A percentile compares a stretch with the other conserved stretches of the same genome.
Evolutionary conservation across 2,888 invertebrate species (phyloP).

Genomic region (Psylliodes chrysocephalus): DNA sequence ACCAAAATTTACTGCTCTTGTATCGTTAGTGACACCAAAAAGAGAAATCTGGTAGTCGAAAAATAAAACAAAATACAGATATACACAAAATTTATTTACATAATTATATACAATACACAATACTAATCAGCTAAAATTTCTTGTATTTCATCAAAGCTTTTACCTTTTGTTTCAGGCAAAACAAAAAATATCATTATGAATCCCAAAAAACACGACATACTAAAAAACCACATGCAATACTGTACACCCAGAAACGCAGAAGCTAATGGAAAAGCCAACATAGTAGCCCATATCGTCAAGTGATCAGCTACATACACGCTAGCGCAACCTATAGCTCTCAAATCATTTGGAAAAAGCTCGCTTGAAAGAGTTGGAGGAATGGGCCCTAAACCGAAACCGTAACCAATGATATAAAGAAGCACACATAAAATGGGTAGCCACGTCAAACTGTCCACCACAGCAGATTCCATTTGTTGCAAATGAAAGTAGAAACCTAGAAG

Average conservation of each 20-base stretch:
- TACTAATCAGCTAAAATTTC: no score
- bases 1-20: no score
- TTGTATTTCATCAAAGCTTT: slow-evolving; percentile 17
- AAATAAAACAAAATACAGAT: no score
- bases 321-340: slow-evolving; percentile 13
- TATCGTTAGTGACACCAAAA: no score
- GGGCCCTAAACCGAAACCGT: slow-evolving; percentile 18
- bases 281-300: background rate
- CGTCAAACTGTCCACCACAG: slow-evolving; percentile 61
- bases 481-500: slow-evolving; percentile 41
- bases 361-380: background rate
- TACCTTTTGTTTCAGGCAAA: slow-evolving; percentile 22
- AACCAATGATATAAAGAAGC: slow-evolving; percentile 67
- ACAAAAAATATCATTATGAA: slow-evolving; percentile 1
- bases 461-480: slow-evolving; percentile 27
- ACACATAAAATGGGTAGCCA: slow-evolving; percentile 79
- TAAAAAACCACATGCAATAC: slow-evolving; percentile 23
- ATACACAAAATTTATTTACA: no score
- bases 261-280: slow-evolving; percentile 2
- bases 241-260: slow-evolving; percentile 5
- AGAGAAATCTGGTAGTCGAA: no score
- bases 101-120: no score
- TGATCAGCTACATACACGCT: background rate
- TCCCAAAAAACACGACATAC: background rate
- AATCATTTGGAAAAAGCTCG: slow-evolving; percentile 20